A percentile compares a stretch with the other conserved stretches of the same genome.
phyloP scores from a whole-genome alignment of 2,113 vertebrate genomes.

The Melospiza melodia region DNA sequence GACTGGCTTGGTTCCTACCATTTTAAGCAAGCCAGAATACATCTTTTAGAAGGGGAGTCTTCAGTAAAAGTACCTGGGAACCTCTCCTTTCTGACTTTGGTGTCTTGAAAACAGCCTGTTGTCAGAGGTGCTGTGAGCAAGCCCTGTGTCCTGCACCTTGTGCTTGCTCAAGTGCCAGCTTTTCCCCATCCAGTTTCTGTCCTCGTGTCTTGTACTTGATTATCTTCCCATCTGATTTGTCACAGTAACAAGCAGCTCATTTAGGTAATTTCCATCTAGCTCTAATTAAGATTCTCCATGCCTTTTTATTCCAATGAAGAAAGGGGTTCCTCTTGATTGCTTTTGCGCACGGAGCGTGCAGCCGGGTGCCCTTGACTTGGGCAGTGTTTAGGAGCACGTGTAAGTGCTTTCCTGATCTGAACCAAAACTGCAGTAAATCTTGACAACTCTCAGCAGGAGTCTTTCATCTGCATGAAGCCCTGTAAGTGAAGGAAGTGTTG shows the following conservation, averaged over 20 bases:
- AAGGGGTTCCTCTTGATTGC: neutral
- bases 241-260: neutral
- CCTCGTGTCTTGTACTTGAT: neutral
- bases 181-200: neutral
- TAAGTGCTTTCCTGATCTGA: neutral
- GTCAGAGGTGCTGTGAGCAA: neutral
- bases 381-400: neutral
- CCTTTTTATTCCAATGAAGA: neutral
- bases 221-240: neutral
- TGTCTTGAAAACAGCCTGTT: neutral
- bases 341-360: neutral
- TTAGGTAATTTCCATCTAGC: neutral
- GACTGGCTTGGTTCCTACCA: neutral
- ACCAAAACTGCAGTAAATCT: constrained; percentile 48
- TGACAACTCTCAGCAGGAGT: neutral
- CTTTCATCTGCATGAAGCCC: constrained; percentile 10
- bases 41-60: neutral
- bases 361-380: neutral
- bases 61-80: neutral
- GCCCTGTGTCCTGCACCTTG: neutral
- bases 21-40: neutral
- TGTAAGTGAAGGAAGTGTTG: neutral
- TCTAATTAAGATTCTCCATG: neutral
- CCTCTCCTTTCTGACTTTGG: neutral
- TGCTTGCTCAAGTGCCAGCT: neutral